Evolutionary conservation across 2,888 invertebrate species (phyloP).

Genomic region (Linnaemya vulpina): DNA sequence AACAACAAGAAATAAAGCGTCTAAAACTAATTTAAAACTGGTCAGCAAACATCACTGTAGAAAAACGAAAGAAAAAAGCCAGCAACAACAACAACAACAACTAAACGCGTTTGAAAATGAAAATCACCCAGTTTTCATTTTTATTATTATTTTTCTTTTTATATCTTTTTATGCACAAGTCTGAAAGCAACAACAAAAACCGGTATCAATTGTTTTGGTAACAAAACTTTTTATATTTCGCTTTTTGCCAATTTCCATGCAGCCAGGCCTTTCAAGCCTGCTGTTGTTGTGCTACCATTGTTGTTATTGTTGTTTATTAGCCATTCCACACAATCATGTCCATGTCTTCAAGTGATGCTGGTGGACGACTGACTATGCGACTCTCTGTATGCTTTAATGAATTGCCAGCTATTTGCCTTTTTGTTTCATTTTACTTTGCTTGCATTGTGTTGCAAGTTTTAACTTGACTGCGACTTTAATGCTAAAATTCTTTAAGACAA

Average conservation of each 20-base stretch:
- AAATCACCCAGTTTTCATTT: conserved; percentile 75
- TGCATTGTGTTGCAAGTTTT: conserved; percentile 15
- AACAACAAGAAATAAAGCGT: conserved; percentile 12
- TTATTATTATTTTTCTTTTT: conserved; percentile 35
- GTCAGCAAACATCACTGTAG: conserved; percentile 41
- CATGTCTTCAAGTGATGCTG: conserved; percentile 23
- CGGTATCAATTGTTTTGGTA: conserved; percentile 74
- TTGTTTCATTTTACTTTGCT: too few relatives aligned
- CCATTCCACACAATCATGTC: conserved; percentile 31
- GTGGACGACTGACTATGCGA: not conserved
- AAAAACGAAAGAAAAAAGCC: conserved; percentile 11
- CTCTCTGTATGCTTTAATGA: conserved; percentile 8
- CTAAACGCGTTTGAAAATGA: conserved; percentile 70
- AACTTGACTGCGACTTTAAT: conserved; percentile 23
- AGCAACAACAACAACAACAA: not conserved
- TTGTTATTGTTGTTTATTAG: conserved; percentile 39
- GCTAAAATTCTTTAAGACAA: conserved; percentile 25
- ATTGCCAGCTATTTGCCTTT: not conserved
- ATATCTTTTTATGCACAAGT: conserved; percentile 65
- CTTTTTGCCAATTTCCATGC: conserved; percentile 22
- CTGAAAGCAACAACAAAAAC: conserved; percentile 67
- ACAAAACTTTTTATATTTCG: conserved; percentile 43
- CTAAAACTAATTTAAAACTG: conserved; percentile 64
- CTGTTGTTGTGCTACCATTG: too few relatives aligned
- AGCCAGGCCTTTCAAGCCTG: conserved; percentile 50